phyloP scores from a whole-genome alignment of 2,888 invertebrate genomes.

The Psococerastis gibbosa region DNA sequence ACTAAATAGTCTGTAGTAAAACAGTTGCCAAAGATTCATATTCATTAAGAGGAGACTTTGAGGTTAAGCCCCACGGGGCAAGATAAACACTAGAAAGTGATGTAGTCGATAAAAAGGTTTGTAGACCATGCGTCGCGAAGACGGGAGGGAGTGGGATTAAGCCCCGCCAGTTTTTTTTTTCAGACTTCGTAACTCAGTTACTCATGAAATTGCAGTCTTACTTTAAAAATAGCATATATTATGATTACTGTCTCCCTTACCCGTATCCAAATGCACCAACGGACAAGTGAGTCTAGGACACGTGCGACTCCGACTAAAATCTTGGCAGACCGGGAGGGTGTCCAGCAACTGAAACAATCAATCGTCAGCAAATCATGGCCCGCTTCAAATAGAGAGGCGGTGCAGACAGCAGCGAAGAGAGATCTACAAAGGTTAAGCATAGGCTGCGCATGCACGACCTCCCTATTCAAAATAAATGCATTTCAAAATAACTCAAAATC shows the following conservation, averaged over 20 bases:
- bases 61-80: too few relatives aligned
- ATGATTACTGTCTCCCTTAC: slow-evolving; percentile 29
- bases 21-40: too few relatives aligned
- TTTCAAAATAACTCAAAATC: slow-evolving; percentile 13
- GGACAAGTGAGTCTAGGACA: slow-evolving; percentile 94
- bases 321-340: slow-evolving; percentile 99
- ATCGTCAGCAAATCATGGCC: too few relatives aligned
- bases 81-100: too few relatives aligned
- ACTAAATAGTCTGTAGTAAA: too few relatives aligned
- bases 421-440: slow-evolving; percentile 5
- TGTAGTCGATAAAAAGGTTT: too few relatives aligned
- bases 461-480: slow-evolving; percentile 22
- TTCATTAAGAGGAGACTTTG: too few relatives aligned
- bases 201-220: too few relatives aligned
- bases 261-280: slow-evolving; percentile 95
- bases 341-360: slow-evolving; percentile 92
- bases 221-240: too few relatives aligned
- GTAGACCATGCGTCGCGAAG: too few relatives aligned
- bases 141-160: too few relatives aligned
- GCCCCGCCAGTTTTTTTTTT: slow-evolving; percentile 16
- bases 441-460: slow-evolving; percentile 5
- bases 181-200: too few relatives aligned
- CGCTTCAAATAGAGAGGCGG: background rate
- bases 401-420: background rate
- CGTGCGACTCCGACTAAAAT: slow-evolving; percentile 90